Percentiles rank a stretch among this genome's conserved stretches.
phyloP scores from a whole-genome alignment of 2,888 invertebrate genomes.

The Pheosia tremula region DNA sequence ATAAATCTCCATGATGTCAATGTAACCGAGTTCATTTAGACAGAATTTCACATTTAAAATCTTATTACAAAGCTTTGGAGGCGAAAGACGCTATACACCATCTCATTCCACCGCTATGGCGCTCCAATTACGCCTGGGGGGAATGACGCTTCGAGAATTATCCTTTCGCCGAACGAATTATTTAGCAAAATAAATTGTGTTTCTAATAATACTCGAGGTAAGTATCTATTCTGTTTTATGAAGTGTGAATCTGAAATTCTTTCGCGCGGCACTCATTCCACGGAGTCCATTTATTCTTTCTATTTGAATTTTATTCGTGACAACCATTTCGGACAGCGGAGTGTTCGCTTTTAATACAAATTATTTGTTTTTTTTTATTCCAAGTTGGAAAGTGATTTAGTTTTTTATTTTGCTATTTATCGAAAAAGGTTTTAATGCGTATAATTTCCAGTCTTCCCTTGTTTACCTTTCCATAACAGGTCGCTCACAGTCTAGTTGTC shows the following conservation, averaged over 20 bases:
- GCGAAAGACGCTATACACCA: conserved; percentile 39
- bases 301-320: conserved; percentile 35
- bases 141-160: conserved; percentile 55
- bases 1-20: conserved; percentile 47
- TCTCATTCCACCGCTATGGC: conserved; percentile 51
- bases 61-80: conserved; percentile 63
- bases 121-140: conserved; percentile 56
- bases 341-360: too few relatives aligned
- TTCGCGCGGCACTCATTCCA: conserved; percentile 19
- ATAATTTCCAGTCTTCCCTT: neutral
- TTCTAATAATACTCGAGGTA: conserved; percentile 37
- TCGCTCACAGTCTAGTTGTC: neutral
- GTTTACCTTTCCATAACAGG: neutral
- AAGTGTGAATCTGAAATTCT: conserved; percentile 47
- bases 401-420: conserved; percentile 1
- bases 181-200: conserved; percentile 56
- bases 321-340: conserved; percentile 11
- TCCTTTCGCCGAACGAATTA: conserved; percentile 54
- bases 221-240: conserved; percentile 45
- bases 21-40: conserved; percentile 60
- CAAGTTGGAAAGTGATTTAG: neutral
- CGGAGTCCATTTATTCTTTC: conserved; percentile 22
- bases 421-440: neutral
- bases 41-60: conserved; percentile 72
- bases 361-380: too few relatives aligned